Evolutionary conservation across 2,888 invertebrate species (phyloP).

Genomic region (Watsonalla cultraria): DNA sequence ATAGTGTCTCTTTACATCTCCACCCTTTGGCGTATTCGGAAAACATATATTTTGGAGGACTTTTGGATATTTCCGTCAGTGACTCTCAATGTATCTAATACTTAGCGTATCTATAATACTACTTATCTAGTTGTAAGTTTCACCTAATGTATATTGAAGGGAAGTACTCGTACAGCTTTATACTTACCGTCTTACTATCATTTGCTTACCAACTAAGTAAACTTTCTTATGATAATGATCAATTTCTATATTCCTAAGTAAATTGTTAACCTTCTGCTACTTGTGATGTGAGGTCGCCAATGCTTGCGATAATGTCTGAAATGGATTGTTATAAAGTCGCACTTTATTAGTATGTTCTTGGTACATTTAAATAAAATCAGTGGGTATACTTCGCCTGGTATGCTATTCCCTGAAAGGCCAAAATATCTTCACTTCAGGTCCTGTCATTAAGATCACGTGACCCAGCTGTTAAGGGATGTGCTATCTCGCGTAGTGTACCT

Average conservation of each 20-base stretch:
- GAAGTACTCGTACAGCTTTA: conserved; percentile 49
- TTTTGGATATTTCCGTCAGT: conserved; percentile 70
- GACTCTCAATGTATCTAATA: conserved; percentile 43
- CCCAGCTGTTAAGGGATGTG: too few relatives aligned
- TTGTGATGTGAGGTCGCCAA: conserved; percentile 31
- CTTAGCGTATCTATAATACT: conserved; percentile 10
- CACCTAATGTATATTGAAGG: conserved; percentile 41
- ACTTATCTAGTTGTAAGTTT: conserved; percentile 34
- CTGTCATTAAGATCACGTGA: too few relatives aligned
- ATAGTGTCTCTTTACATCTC: conserved; percentile 29
- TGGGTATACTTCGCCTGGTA: too few relatives aligned
- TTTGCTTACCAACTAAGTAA: conserved; percentile 44
- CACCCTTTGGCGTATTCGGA: conserved; percentile 46
- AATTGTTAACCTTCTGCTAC: conserved; percentile 34
- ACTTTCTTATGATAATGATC: conserved; percentile 54
- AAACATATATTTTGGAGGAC: conserved; percentile 63
- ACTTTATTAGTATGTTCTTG: too few relatives aligned
- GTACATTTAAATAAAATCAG: too few relatives aligned
- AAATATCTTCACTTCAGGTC: too few relatives aligned
- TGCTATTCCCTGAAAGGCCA: too few relatives aligned
- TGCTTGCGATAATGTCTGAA: conserved; percentile 16
- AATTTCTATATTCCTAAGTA: conserved; percentile 31
- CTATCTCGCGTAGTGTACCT: too few relatives aligned
- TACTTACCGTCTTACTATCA: conserved; percentile 34
- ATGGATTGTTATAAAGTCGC: neutral